Base-by-base conservation (phyloP, 2,888 invertebrate genomes). In the Pachymerium ferrugineum region DNA sequence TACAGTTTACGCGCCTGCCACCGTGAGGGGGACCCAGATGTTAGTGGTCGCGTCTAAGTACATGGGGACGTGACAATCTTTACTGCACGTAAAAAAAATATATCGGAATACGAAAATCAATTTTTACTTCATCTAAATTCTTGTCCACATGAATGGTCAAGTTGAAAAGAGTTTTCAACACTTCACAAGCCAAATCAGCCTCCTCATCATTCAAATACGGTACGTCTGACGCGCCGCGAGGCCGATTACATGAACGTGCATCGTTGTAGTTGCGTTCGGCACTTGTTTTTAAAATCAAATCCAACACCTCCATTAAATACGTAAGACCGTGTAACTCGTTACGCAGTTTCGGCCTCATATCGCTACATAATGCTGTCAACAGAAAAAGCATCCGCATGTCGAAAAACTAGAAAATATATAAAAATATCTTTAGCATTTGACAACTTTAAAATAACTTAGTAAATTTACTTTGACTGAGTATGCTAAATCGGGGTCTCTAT, bases 331-430 rank as follows among this genome's bases (percentile, higher is more conserved):
- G 84, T 31, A 83, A 79, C 72, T 84, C 82, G 75, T 80, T 80
- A 8, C 83, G 78, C 68, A 84, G 79, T 77, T 80, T 81, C 16
- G 83, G 82, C 77, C 84, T 80, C 29, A 90, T 87, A 72, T 89
- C 87, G 70, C 87, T 85, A 81, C 90, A 89, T 47, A 95, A 82
- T 3, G 94, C 95, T 25, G 96, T 94, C 73, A 95, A 85, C 72
- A 97, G 86, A 83, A 97, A 97, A 73, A 97, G 82, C 74, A 96
- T 85, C 82, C 93, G 90, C 87, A 94, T 89, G 80, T 96, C 93
- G 84, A 90, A 96, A 78, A 90, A 87, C 85, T 84, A 81, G 73
- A 80, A 75, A 67, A 74, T 42, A 3, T 5, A 14, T 33, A 67
- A 72, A 69, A 25, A 73, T 35, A 14, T 42, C 8, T 30, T 25